phyloP scores from a whole-genome alignment of 2,797 vertebrate genomes.

The Xyrichtys novacula region DNA sequence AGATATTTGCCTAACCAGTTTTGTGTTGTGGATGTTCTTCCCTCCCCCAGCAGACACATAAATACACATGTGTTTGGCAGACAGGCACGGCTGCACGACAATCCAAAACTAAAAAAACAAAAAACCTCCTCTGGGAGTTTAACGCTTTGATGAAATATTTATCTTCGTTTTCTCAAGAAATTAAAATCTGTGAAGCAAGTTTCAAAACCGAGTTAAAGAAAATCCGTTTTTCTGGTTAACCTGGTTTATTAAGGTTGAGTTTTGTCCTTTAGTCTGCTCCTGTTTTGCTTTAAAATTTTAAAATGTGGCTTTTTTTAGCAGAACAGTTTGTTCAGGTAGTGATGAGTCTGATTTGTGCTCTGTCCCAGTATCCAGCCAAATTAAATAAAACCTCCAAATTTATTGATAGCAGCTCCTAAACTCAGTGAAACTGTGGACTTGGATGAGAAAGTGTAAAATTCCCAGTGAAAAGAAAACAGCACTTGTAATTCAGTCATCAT shows the following conservation, averaged over 20 bases:
- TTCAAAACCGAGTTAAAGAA: neutral
- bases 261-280: no score
- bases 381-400: neutral
- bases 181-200: neutral
- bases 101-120: conserved; percentile 23
- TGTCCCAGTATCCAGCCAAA: neutral
- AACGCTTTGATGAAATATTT: neutral
- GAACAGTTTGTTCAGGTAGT: neutral
- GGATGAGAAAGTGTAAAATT: neutral
- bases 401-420: neutral
- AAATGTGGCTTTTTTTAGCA: neutral
- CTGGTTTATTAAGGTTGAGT: no score
- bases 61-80: neutral
- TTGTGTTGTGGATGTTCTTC: conserved; percentile 14
- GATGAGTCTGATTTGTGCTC: neutral
- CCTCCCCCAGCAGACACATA: neutral
- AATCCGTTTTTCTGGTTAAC: neutral
- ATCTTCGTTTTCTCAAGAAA: neutral
- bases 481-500: neutral
- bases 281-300: no score
- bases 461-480: neutral
- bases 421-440: neutral
- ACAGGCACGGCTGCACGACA: conserved; percentile 21
- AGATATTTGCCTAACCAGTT: conserved; percentile 47
- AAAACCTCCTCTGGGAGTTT: neutral